Percentiles rank a stretch among this genome's conserved stretches.
Conservation (phyloP, 2,888 invertebrate genomes). For the Amiota mariae region DNA sequence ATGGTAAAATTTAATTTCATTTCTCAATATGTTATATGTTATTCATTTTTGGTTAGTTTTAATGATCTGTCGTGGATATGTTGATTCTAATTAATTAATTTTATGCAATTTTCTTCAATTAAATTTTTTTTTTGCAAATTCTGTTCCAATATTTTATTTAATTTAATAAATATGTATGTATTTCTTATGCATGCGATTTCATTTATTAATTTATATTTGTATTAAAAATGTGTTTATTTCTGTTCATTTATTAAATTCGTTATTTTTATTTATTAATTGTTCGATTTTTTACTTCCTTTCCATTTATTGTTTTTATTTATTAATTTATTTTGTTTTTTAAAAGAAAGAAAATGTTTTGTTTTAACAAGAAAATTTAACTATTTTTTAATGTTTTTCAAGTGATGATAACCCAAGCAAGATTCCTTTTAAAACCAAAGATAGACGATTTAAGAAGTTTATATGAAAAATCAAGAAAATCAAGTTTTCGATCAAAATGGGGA, state of each 20-base stretch:
- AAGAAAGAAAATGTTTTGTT: too few relatives aligned
- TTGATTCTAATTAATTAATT: constrained; percentile 22
- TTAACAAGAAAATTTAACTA: too few relatives aligned
- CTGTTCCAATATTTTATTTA: constrained; percentile 24
- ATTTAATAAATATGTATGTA: background rate
- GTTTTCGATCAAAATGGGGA: too few relatives aligned
- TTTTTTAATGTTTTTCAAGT: too few relatives aligned
- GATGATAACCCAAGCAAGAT: too few relatives aligned
- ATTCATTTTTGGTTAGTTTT: too few relatives aligned
- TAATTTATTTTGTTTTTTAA: too few relatives aligned
- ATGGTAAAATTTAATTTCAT: constrained; percentile 35
- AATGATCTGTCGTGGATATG: constrained; percentile 15
- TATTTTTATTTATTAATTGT: constrained; percentile 19
- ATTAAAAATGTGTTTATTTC: constrained; percentile 30
- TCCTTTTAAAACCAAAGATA: too few relatives aligned
- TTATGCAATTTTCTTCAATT: background rate
- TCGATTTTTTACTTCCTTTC: background rate
- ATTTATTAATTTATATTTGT: constrained; percentile 24
- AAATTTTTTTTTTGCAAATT: background rate
- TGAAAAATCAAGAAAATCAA: too few relatives aligned
- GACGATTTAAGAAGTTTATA: too few relatives aligned
- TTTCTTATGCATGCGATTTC: background rate
- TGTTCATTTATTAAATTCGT: constrained; percentile 33
- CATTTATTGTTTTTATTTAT: too few relatives aligned
- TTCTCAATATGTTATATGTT: constrained; percentile 38